Evolutionary conservation across 2,888 invertebrate genomes (phyloP).

Genomic region (Cephus sareptanus): DNA sequence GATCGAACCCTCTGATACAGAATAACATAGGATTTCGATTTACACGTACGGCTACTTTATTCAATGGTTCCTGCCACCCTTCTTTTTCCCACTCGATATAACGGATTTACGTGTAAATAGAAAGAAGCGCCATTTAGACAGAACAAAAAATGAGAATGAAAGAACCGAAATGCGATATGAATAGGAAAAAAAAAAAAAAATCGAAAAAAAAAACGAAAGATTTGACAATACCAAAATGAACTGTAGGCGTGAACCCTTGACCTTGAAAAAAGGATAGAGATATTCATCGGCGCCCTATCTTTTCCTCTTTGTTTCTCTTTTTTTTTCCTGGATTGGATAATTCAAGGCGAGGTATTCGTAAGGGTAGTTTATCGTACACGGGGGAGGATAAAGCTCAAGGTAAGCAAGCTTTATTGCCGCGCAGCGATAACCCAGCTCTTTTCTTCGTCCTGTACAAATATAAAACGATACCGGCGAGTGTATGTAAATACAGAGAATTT

Average conservation of each 20-base stretch:
- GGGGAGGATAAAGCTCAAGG: neutral
- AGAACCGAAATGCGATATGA: neutral
- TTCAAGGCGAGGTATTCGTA: neutral
- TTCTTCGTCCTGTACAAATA: neutral
- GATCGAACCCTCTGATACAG: neutral
- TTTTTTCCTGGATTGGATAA: neutral
- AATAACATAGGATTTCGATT: neutral
- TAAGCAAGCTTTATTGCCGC: neutral
- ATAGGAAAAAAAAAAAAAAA: neutral
- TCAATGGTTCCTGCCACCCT: neutral
- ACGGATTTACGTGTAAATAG: conserved; percentile 1
- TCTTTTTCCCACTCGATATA: neutral
- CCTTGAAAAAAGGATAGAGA: neutral
- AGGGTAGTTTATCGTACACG: neutral
- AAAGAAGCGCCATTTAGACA: neutral
- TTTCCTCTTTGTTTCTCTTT: neutral
- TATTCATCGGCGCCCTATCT: neutral
- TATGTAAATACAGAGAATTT: neutral
- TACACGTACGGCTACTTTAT: neutral
- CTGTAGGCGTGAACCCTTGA: neutral
- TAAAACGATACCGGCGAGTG: neutral
- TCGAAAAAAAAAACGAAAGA: neutral
- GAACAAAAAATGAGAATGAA: neutral
- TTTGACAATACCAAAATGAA: neutral
- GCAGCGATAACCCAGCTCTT: neutral